Base-by-base conservation (phyloP, 2,113 vertebrate genomes). In the Indicator maculatus region DNA sequence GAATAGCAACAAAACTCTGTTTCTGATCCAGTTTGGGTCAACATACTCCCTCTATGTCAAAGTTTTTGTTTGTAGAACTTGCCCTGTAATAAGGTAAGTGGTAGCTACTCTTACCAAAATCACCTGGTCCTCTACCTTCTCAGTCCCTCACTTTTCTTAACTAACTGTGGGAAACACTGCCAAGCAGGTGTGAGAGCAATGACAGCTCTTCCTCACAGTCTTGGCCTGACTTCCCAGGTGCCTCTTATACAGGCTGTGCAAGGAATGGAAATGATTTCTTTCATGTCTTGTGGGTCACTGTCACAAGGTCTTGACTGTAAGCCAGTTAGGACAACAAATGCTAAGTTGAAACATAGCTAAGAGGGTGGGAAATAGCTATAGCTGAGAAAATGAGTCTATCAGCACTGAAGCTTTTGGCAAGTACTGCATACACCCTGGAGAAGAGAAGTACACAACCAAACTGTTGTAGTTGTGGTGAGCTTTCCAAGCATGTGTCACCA, bases 61-160 rank as follows among this genome's bases (percentile, higher is more conserved):
- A 78, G 13, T 45, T 84, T 64, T 77, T 30, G 39, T 92, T 58
- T 75, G 47, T 79, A 71, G 53, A 64, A 69, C 33, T 84, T 84
- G 13, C 65, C 21, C 9, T 69, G 23, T 45, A 23, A 39, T 26
- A 38, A 83, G 15, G 30, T 10, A 77, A 92, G 17, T 52, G 26
- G 14, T 10, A 93, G 15, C 4, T 78, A 50, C 27, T 44, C 53
- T 64, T 89, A n/a, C 36, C 63, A 79, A 65, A 74, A 2, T 3
- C 31, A 83, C n/a, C 45, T 59, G 78, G 28, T 10, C 5, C 2
- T 15, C 17, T 69, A 1, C 8, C 76, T 87, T 94, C 81, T 83
- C 56, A 59, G 0, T 30, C 16, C 21, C 26, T 53, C 23, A 31
- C 24, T 72, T 82, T 28, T 31, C 33, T 64, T 45, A 56, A 53